phyloP scores from a whole-genome alignment of 37 sponge, comb jelly and placozoan species.

The Agelas oroides region DNA sequence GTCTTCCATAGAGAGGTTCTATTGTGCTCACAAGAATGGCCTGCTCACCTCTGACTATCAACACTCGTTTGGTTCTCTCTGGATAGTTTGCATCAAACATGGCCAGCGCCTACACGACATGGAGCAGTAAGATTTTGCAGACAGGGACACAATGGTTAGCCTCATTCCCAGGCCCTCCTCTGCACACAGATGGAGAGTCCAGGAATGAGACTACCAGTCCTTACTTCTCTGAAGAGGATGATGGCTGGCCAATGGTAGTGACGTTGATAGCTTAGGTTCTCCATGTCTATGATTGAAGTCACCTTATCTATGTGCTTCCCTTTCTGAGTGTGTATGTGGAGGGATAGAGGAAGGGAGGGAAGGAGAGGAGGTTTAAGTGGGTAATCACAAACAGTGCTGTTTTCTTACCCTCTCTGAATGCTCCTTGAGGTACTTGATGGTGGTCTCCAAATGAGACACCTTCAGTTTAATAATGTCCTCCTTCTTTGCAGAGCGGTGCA shows the following conservation, averaged over 20 bases:
- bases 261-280: slow-evolving; percentile 62
- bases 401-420: slow-evolving; percentile 28
- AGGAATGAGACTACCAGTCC: no score
- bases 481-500: slow-evolving; percentile 12
- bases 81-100: slow-evolving; percentile 76
- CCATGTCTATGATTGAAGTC: slow-evolving; percentile 50
- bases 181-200: no score
- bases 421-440: slow-evolving; percentile 2
- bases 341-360: no score
- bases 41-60: slow-evolving; percentile 63
- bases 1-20: no score
- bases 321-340: slow-evolving; percentile 18
- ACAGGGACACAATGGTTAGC: no score
- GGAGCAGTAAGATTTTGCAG: no score
- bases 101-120: background rate
- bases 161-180: no score
- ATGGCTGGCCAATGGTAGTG: slow-evolving; percentile 67
- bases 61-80: slow-evolving; percentile 41
- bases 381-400: background rate
- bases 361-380: no score
- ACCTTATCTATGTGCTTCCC: slow-evolving; percentile 39
- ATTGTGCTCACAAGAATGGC: no score
- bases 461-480: slow-evolving; percentile 39
- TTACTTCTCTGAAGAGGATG: slow-evolving; percentile 4
- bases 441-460: background rate